phyloP scores from a whole-genome alignment of 2,113 vertebrate genomes.

The Urocynchramus pylzowi region DNA sequence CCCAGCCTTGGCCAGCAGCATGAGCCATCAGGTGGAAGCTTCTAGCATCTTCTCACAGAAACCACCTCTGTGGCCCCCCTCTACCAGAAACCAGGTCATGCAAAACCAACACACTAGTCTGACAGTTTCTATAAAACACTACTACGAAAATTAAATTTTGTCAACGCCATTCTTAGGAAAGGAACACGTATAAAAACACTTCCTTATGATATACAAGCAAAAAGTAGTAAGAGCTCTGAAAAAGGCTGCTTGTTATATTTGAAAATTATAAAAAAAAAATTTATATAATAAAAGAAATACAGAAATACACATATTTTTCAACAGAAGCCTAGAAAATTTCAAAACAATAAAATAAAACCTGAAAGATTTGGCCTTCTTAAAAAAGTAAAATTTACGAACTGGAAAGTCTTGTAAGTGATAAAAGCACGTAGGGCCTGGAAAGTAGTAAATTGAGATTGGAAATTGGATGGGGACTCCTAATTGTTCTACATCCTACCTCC shows the following conservation, averaged over 20 bases:
- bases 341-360: not conserved
- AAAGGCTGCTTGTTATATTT: not conserved
- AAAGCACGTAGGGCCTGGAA: not conserved
- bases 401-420: not conserved
- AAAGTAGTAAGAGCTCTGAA: not conserved
- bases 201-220: not conserved
- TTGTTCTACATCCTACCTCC: not conserved
- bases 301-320: not conserved
- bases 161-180: not conserved
- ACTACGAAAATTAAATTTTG: not conserved
- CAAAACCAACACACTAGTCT: not conserved
- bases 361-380: not conserved
- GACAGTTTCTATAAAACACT: not conserved
- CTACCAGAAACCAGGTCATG: not conserved
- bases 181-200: not conserved
- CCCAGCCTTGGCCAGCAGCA: too few species aligned
- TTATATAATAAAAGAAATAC: not conserved
- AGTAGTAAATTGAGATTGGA: not conserved
- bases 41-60: not conserved
- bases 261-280: not conserved
- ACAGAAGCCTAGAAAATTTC: not conserved
- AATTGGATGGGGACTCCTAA: not conserved
- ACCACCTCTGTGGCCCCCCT: accelerated
- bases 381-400: not conserved
- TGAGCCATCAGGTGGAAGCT: not conserved